Percentiles rank a stretch among this genome's conserved stretches.
Evolutionary conservation across 2,888 invertebrate species (phyloP).

Genomic region (Drosophila cognata): DNA sequence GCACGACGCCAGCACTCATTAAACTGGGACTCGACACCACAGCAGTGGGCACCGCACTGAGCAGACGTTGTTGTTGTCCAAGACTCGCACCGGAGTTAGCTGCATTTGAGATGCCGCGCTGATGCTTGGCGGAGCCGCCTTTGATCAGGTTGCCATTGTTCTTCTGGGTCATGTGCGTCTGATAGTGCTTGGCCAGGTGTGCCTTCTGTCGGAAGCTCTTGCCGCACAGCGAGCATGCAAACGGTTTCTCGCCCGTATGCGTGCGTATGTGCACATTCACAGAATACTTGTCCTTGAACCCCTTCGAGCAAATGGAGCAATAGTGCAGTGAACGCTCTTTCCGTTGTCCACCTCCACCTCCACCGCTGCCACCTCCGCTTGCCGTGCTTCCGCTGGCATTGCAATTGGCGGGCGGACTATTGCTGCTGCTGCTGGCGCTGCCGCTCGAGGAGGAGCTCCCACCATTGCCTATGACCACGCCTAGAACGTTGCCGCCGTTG

Average conservation of each 20-base stretch:
- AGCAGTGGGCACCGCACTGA: slow-evolving; percentile 63
- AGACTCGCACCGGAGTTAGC: slow-evolving; percentile 32
- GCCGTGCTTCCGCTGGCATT: slow-evolving; percentile 69
- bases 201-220: slow-evolving; percentile 97
- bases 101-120: slow-evolving; percentile 42
- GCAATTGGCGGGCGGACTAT: slow-evolving; percentile 80
- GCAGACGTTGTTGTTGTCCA: slow-evolving; percentile 71
- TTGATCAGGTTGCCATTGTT: slow-evolving; percentile 88
- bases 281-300: slow-evolving; percentile 98
- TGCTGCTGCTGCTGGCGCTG: slow-evolving; percentile 76
- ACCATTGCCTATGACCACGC: slow-evolving; percentile 71
- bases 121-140: slow-evolving; percentile 83
- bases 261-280: slow-evolving; percentile 99
- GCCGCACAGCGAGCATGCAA: slow-evolving; percentile 96
- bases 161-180: slow-evolving; percentile 95
- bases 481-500: slow-evolving; percentile 43
- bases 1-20: slow-evolving; percentile 56
- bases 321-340: slow-evolving; percentile 96
- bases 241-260: slow-evolving; percentile 99
- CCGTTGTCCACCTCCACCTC: slow-evolving; percentile 84
- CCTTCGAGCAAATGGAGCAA: slow-evolving; percentile 96
- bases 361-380: slow-evolving; percentile 84
- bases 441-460: slow-evolving; percentile 72
- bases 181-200: slow-evolving; percentile 96
- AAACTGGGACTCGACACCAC: slow-evolving; percentile 57